Evolutionary conservation across 2,888 invertebrate species (phyloP), one percentile per base, ranked within the genome.

Genomic region (Sinotaia quadrata): DNA sequence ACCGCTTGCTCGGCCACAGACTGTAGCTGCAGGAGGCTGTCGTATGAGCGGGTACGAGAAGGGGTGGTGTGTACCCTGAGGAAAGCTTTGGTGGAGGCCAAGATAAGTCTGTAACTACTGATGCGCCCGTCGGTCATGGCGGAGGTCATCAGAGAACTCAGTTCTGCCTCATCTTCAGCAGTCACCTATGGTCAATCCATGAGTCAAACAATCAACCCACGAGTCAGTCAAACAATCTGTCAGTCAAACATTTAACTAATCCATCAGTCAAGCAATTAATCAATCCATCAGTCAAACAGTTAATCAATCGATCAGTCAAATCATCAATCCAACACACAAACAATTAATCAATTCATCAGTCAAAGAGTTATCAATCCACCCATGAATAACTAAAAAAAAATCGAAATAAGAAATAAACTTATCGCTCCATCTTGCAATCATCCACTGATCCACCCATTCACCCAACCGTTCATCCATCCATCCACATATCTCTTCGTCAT

Each of bases 21-120:
- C 47, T 52, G 47, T 8, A 52, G 70, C 31, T 66, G 68, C 24
- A 72, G 69, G 57, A 74, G 71, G 41, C 74, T 73, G 36, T 68
- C 76, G 37, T 41, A 51, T 31, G 60, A 59, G 24, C 31, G 57
- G 27, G 61, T 33, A 12, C 52, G 36, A 7, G 58, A 27, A 10
- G 59, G 21, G 36, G 52, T 71, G 44, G 74, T 70, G 57, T 75
- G 75, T 8, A 77, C 62, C 67, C 76, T 76, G 18, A 81, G 69
- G 49, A 80, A 78, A 68, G 80, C 77, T 66, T 76, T 75, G 24
- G 83, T 77, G 54, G 81, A 80, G 54, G 80, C 79, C 68, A 83
- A 78, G 56, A 83, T 81, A 62, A 84, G 76, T 24, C 82, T 77
- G 72, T 84, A 84, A 73, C 82, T 83, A 68, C 76, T 79, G 69